Evolutionary conservation across 92 coral and sea anemone genomes (phyloP).

Genomic region (Scolanthus callimorphus): DNA sequence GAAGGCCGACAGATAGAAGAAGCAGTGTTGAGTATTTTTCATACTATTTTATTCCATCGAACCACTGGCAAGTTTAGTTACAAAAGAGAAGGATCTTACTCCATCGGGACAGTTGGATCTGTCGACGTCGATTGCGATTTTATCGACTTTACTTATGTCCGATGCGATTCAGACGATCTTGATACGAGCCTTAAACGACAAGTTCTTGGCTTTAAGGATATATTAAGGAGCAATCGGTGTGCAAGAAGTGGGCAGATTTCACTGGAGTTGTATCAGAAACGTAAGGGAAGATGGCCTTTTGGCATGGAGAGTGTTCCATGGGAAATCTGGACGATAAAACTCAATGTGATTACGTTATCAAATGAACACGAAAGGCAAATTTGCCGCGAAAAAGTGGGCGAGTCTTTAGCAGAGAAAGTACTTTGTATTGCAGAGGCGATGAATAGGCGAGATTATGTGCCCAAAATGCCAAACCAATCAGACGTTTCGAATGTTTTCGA

Average conservation of each 20-base stretch:
- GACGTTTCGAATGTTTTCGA: slow-evolving; percentile 91
- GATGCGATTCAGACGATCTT: slow-evolving; percentile 81
- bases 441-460: slow-evolving; percentile 92
- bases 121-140: slow-evolving; percentile 91
- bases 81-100: slow-evolving; percentile 92
- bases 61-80: slow-evolving; percentile 93
- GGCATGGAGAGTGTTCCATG: slow-evolving; percentile 92
- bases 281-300: slow-evolving; percentile 92
- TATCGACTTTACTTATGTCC: slow-evolving; percentile 85
- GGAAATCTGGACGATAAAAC: slow-evolving; percentile 94
- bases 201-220: slow-evolving; percentile 81
- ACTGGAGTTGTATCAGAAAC: slow-evolving; percentile 90
- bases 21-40: slow-evolving; percentile 80
- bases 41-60: slow-evolving; percentile 90
- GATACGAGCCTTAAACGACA: slow-evolving; percentile 68
- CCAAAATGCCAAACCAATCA: slow-evolving; percentile 93
- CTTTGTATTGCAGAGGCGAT: slow-evolving; percentile 91
- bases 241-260: slow-evolving; percentile 80
- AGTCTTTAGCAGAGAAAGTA: slow-evolving; percentile 84
- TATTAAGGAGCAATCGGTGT: slow-evolving; percentile 63
- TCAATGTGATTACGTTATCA: slow-evolving; percentile 62
- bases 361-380: slow-evolving; percentile 91
- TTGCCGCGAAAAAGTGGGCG: slow-evolving; percentile 94
- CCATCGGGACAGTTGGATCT: slow-evolving; percentile 91
- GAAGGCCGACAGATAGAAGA: slow-evolving; percentile 96